These are phyloP conservation scores for Anthopleura sola DNA, from an alignment of 64 coral and sea anemone species.

Conservation along the genomic window DNA sequence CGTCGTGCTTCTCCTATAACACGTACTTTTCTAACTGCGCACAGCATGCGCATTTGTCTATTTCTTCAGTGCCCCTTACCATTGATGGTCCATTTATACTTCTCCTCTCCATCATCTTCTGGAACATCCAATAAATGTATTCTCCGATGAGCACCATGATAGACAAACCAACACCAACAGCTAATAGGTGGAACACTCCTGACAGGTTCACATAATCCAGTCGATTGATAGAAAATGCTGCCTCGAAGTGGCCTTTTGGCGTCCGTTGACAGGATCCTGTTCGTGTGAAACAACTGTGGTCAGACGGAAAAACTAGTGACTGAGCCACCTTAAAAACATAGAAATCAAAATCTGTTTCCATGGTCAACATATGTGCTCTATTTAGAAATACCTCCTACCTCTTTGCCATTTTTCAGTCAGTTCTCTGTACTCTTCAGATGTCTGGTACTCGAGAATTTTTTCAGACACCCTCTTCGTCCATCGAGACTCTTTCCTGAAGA, in stretches of 20 bases:
- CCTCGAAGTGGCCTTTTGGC: not conserved
- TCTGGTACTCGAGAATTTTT: constrained; percentile 44
- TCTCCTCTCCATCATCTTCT: not conserved
- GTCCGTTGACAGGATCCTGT: not conserved
- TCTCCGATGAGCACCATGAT: not conserved
- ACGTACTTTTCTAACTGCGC: no score
- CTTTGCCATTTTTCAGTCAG: constrained; percentile 42
- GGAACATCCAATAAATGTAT: not conserved
- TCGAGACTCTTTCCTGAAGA: constrained; percentile 25
- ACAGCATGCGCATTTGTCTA: no score
- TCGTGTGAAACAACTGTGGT: not conserved
- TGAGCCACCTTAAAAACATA: no score
- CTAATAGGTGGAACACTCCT: constrained; percentile 7
- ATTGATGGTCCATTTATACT: not conserved
- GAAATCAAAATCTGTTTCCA: not conserved
- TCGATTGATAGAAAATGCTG: not conserved
- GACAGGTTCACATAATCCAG: not conserved
- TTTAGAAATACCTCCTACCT: constrained; percentile 17
- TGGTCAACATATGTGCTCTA: not conserved
- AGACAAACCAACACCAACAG: not conserved
- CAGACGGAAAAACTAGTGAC: not conserved
- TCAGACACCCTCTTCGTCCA: constrained; percentile 47
- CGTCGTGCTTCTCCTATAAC: no score
- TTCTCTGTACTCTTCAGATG: constrained; percentile 27
- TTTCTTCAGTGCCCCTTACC: not conserved